Conservation (phyloP, 1,140 invertebrate species). For the Ridgeia piscesae region DNA sequence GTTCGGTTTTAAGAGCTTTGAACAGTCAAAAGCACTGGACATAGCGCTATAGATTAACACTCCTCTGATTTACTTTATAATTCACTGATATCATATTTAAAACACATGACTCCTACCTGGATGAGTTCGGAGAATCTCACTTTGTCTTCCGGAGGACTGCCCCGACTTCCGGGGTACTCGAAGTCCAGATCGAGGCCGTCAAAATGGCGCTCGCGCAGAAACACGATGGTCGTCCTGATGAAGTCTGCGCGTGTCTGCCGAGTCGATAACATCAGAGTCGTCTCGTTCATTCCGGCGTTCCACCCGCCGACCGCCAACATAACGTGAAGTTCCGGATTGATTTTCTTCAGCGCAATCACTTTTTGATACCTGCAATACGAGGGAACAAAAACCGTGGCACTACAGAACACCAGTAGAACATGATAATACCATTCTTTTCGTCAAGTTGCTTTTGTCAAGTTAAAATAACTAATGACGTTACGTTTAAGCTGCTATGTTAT, state of each 20-base stretch:
- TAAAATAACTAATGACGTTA: neutral
- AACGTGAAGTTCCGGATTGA: slow-evolving; percentile 73
- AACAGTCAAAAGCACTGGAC: too few species aligned
- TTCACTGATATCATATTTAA: too few species aligned
- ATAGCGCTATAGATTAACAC: too few species aligned
- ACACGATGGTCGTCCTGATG: slow-evolving; percentile 26
- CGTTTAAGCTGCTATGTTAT: neutral
- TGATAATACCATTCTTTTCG: neutral
- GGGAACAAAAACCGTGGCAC: neutral
- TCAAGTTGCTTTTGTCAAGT: neutral
- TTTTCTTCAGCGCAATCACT: slow-evolving; percentile 63
- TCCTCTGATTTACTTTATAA: too few species aligned
- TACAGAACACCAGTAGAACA: neutral
- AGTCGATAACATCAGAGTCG: slow-evolving; percentile 20
- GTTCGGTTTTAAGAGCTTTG: too few species aligned
- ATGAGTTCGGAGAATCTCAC: slow-evolving; percentile 34
- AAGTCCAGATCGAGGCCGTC: slow-evolving; percentile 44
- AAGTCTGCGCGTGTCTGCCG: neutral
- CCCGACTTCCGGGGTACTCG: slow-evolving; percentile 38
- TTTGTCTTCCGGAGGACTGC: slow-evolving; percentile 32
- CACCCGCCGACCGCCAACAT: slow-evolving; percentile 77
- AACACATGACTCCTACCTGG: slow-evolving; percentile 28
- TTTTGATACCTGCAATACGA: slow-evolving; percentile 71
- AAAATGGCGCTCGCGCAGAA: slow-evolving; percentile 36
- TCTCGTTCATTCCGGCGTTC: slow-evolving; percentile 51